phyloP scores from a whole-genome alignment of 1,140 invertebrate genomes.

The Kradibia gibbosae region DNA sequence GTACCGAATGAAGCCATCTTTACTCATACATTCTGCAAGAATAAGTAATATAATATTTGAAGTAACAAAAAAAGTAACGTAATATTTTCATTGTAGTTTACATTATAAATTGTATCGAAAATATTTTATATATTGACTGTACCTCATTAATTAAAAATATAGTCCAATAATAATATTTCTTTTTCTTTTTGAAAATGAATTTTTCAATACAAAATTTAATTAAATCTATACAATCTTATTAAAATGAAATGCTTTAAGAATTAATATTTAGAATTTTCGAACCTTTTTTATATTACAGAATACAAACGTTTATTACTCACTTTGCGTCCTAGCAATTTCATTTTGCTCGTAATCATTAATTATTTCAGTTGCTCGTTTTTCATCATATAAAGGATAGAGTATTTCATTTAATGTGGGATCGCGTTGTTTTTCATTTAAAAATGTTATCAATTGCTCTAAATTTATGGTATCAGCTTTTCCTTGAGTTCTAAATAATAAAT shows the following conservation, averaged over 20 bases:
- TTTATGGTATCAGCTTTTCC: conserved; percentile 91
- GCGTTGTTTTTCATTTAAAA: conserved; percentile 98
- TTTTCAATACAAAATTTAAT: too few species aligned
- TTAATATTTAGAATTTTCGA: too few species aligned
- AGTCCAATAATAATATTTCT: too few species aligned
- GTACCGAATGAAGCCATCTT: conserved; percentile 97
- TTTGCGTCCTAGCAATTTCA: conserved; percentile 83
- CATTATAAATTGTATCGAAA: too few species aligned
- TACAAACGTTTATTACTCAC: conserved; percentile 72
- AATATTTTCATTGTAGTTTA: too few species aligned
- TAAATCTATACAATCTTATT: too few species aligned
- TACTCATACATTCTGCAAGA: conserved; percentile 75
- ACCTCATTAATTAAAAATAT: too few species aligned
- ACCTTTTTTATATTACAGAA: too few species aligned
- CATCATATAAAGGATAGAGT: conserved; percentile 97
- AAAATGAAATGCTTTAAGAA: too few species aligned
- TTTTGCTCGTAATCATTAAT: conserved; percentile 95
- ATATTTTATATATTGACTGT: background rate
- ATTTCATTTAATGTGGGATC: conserved; percentile 99
- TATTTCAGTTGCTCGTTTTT: conserved; percentile 93
- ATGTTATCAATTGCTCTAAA: conserved; percentile 91
- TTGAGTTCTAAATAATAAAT: conserved; percentile 80
- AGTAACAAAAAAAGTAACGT: too few species aligned
- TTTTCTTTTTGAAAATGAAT: too few species aligned
- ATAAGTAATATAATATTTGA: too few species aligned